Evolutionary conservation across 2,113 vertebrate species (phyloP).

Genomic region (Myanophis thanlyinensis): DNA sequence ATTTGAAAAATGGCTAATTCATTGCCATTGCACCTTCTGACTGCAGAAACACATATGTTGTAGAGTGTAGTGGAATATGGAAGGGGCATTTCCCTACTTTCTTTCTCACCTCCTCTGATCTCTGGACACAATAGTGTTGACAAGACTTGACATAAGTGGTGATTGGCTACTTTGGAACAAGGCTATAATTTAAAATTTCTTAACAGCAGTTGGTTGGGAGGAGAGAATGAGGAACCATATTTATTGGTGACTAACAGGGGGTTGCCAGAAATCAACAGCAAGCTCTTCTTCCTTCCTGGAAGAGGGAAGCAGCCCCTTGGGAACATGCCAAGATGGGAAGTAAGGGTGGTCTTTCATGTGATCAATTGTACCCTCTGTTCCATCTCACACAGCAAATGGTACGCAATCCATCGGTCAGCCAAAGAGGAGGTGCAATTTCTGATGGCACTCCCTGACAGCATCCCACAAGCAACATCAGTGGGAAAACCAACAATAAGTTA

Average conservation of each 20-base stretch:
- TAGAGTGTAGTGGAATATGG: background rate
- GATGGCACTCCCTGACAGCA: too few species aligned
- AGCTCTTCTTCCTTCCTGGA: background rate
- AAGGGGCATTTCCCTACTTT: background rate
- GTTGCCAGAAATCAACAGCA: background rate
- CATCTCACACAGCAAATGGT: too few species aligned
- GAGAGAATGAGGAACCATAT: background rate
- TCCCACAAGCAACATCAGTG: too few species aligned
- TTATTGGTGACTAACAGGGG: background rate
- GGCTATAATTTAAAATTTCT: background rate
- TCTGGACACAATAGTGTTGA: background rate
- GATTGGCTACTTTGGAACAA: background rate
- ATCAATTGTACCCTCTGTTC: background rate
- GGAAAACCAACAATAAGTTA: too few species aligned
- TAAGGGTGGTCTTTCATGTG: background rate
- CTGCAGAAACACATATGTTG: too few species aligned
- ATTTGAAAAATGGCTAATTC: too few species aligned
- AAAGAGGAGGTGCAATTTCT: too few species aligned
- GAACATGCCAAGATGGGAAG: background rate
- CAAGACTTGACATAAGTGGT: background rate
- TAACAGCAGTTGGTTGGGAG: background rate
- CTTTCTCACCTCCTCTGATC: background rate
- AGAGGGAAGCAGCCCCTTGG: background rate
- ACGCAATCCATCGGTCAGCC: too few species aligned
- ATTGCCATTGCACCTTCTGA: too few species aligned